These are phyloP conservation scores for Drosophila ficusphila DNA, from an alignment of 1,140 invertebrate genomes.

Conservation along the genomic window DNA sequence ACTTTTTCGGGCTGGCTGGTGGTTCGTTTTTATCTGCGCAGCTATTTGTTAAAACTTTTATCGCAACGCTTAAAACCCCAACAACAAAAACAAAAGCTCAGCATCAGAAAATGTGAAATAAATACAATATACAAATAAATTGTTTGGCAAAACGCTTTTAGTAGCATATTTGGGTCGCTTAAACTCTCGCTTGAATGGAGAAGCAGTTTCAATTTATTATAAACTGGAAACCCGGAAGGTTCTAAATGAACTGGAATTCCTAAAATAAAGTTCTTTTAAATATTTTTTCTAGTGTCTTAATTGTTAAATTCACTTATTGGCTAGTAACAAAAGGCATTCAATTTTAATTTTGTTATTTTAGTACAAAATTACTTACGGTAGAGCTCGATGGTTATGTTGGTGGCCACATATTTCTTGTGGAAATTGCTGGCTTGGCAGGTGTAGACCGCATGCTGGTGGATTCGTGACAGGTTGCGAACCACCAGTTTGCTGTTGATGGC, in stretches of 20 bases:
- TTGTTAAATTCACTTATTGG: too few relatives aligned
- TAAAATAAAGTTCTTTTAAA: not conserved
- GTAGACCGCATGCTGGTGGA: conserved; percentile 91
- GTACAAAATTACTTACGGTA: conserved; percentile 87
- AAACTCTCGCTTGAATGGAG: conserved; percentile 10
- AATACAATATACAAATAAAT: conserved; percentile 65
- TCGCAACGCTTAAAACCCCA: conserved; percentile 70
- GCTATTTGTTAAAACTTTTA: conserved; percentile 82
- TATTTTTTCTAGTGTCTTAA: too few relatives aligned
- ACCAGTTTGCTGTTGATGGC: conserved; percentile 85
- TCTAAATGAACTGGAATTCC: not conserved
- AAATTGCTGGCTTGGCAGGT: conserved; percentile 94
- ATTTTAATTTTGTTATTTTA: not conserved
- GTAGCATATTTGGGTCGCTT: conserved; percentile 54
- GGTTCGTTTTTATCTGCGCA: conserved; percentile 62
- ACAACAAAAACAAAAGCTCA: conserved; percentile 35
- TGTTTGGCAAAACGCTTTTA: conserved; percentile 65
- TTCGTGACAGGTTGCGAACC: conserved; percentile 86
- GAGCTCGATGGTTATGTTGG: conserved; percentile 88
- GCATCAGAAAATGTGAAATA: conserved; percentile 48
- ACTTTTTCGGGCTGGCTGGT: conserved; percentile 15
- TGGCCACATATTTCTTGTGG: conserved; percentile 88
- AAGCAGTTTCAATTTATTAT: conserved; percentile 3
- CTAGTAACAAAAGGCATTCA: too few relatives aligned
- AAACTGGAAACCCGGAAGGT: conserved; percentile 5